These are phyloP conservation scores for Knipowitschia caucasica DNA, from an alignment of 2,797 vertebrate genomes.

Conservation along the genomic window DNA sequence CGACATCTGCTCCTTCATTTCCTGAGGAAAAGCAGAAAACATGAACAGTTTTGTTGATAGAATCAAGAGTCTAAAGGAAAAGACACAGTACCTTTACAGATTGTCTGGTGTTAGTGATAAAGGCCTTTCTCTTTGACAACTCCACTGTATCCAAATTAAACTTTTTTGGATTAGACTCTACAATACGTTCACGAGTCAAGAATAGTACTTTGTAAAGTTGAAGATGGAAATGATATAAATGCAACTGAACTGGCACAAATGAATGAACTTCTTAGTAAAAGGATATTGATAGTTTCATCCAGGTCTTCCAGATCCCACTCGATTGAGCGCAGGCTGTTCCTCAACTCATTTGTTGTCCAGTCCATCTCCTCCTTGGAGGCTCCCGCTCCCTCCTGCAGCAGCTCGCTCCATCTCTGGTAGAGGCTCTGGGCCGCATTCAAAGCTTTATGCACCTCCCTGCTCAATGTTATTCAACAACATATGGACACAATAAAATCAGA, in stretches of 20 bases:
- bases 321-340: conserved; percentile 94
- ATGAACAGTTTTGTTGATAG: not conserved
- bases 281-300: conserved; percentile 98
- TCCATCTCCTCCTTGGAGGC: conserved; percentile 93
- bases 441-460: conserved; percentile 91
- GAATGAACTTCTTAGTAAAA: conserved; percentile 51
- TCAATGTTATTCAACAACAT: conserved; percentile 15
- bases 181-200: conserved; percentile 67
- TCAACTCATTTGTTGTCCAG: conserved; percentile 97
- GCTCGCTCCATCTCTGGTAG: conserved; percentile 92
- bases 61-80: not conserved
- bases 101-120: conserved; percentile 89
- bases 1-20: conserved; percentile 97
- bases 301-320: conserved; percentile 98
- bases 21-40: conserved; percentile 66
- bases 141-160: conserved; percentile 91
- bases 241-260: not conserved
- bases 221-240: not conserved
- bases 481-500: not conserved
- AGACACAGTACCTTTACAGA: conserved; percentile 83
- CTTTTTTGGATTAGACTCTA: conserved; percentile 96
- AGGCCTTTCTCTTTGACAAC: conserved; percentile 89
- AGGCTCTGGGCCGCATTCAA: conserved; percentile 92
- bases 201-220: not conserved
- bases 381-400: conserved; percentile 82